Evolutionary conservation across 2,888 invertebrate species (phyloP), one percentile per base, ranked within the genome.

Genomic region (Drosophila melanocephala): DNA sequence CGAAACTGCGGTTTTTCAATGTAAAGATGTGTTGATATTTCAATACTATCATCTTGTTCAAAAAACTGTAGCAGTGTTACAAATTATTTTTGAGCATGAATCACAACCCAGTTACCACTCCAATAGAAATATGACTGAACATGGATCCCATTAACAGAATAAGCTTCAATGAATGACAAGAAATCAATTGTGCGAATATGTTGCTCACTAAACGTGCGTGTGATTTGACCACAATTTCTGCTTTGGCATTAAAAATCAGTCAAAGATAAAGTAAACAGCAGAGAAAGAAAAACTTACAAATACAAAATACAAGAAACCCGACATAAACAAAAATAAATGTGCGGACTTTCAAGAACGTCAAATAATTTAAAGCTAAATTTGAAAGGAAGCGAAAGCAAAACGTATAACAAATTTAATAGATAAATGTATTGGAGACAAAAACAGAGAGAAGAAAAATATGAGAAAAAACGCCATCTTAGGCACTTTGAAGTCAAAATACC

Each of bases 181-280:
- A 79, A 81, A 74, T 83, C 67, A 72, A 79, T 59, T 71, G 37
- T 39, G 42, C 35, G 64, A 72, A 64, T 50, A 52, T 51, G 58
- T 63, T 64, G 61, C 30, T 50, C 28, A 60, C 47, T 62, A 71
- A 72, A 56, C 74, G 81, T 80, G 77, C 83, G 75, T 80, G 80
- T 61, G 69, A 75, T 71, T 75, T 69, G 75, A 77, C 83, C 83
- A 68, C 75, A 80, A 58, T 77, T 67, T 35, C 35, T 37, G 59
- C 56, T 65, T 57, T 42, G 55, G 35, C 56, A 72, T 67, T 67
- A 66, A 64, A 79, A 79, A 55, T 74, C 73, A 74, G 55, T 60
- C 64, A 53, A 51, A 67, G 69, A 52, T 32, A 52, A 53, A 62
- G 55, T 33, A 68, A n/a, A 56, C 14, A 30, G 51, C 60, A 53